These are phyloP conservation scores for Lagenorhynchus albirostris DNA, from an alignment of 2,113 vertebrate species.

Conservation along the genomic window DNA sequence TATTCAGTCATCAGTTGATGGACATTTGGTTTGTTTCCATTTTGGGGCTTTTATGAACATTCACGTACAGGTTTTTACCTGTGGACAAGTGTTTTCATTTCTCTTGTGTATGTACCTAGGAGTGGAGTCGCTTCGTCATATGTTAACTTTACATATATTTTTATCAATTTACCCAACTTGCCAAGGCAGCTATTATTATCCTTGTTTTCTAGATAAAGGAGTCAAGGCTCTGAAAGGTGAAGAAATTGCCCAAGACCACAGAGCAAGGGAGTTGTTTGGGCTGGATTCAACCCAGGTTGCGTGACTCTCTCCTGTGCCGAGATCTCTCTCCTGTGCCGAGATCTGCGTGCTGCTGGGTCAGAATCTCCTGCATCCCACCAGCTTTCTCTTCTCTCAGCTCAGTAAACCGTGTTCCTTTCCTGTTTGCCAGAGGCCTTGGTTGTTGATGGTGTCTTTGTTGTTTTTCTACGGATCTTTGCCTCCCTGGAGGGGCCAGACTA, in stretches of 20 bases:
- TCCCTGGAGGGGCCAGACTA: not conserved
- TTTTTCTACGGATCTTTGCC: not conserved
- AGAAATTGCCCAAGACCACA: not conserved
- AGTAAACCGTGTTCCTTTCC: not conserved
- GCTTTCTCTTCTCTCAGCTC: not conserved
- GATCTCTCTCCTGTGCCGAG: accelerated
- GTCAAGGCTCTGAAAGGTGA: not conserved
- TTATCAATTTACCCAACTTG: not conserved
- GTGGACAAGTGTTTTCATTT: not conserved
- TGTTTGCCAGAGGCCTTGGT: not conserved
- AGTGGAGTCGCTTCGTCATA: not conserved
- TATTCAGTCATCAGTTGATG: not conserved
- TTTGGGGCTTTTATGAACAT: not conserved
- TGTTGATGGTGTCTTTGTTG: not conserved
- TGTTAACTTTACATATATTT: not conserved
- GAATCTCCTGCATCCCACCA: not conserved
- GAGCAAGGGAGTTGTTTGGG: not conserved
- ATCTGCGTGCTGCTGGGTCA: not conserved
- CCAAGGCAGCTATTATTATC: not conserved
- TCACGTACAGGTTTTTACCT: not conserved
- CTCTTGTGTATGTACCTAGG: not conserved
- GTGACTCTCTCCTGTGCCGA: not conserved
- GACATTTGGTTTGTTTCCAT: not conserved
- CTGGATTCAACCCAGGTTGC: not conserved
- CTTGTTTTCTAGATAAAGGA: not conserved